Evolutionary conservation across 2,113 vertebrate species (phyloP), one percentile per base, ranked within the genome.

Genomic region (Grus americana): DNA sequence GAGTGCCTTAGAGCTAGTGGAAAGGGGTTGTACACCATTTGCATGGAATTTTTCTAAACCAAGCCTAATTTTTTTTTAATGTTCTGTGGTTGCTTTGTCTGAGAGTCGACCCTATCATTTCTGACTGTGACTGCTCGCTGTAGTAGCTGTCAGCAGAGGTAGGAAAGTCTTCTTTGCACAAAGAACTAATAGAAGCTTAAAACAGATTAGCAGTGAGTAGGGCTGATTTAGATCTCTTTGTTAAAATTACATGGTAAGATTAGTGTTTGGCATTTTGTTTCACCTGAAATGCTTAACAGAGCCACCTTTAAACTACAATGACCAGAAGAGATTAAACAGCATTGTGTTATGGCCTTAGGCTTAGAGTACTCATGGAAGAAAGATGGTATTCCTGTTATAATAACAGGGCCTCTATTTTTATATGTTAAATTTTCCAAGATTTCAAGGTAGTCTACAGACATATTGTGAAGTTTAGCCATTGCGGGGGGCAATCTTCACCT

Each of bases 81-180:
- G 4, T 63, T 71, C 38, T 55, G 15, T 26, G 8, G 9, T 24
- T 82, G 46, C 44, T 90, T 36, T 71, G 34, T 82, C 55, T 63
- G 71, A 52, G 58, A 76, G 22, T 40, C 52, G 71, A 4, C 24
- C 22, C 20, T 40, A 3, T 27, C 15, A 21, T 20, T 47, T 55
- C 38, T 85, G 32, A 5, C 38, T 59, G 6, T 34, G 40, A 26
- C 49, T 50, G 30, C 63, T 79, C 10, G 1, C 50, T 76, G 58
- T 15, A 40, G 27, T 4, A 73, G 62, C 58, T 78, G 57, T 78
- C 40, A 67, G 44, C 30, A 78, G 19, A 46, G 22, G 29, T 9
- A 55, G 24, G 6, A 52, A 42, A n/a, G 38, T 24, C 23, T 46
- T 15, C 23, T 36, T n/a, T 52, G 6, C 1, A 0, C 5, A 2